Evolutionary conservation across 2,888 invertebrate genomes (phyloP), one percentile per base, ranked within the genome.

Genomic region (Opisthograptis luteolata): DNA sequence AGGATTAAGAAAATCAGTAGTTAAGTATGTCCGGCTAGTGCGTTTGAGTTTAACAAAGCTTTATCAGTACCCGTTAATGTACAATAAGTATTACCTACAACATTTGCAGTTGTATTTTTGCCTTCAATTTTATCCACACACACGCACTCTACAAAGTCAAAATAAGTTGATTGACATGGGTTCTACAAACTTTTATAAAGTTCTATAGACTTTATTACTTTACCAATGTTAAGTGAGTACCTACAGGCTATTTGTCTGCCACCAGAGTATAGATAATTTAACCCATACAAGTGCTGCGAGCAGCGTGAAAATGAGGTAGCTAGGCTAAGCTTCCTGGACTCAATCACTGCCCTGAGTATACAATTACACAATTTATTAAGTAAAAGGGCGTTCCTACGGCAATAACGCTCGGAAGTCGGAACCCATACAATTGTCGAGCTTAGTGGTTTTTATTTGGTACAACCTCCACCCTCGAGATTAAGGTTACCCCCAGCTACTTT

Each of bases 301-400:
- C 30, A 12, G 31, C 17, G 2, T 13, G 39, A n/a, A 13, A 30
- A 35, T 22, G 50, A 40, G 44, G 44, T 35, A 30, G 50, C 34
- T 27, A 39, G 39, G 50, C 25, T 40, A 50, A 50, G 39, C 50
- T 50, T 44, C 44, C 44, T 40, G 50, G 50, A 44, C 50, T 45
- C 44, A 36, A 51, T 40, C 44, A 45, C 40, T 28, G 50, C 17
- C 48, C 12, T 13, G 34, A n/a, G 43, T 44, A 13, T 51, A 24
- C 19, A 28, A 44, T 50, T 44, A 50, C 49, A 20, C 7, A 12
- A 37, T 31, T 17, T 13, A 10, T 24, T 17, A 31, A 17, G 35
- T 20, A 13, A 30, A 12, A 19, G 17, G 13, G 28, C 39, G 28
- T 8, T 20, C 5, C 7, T 5, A 19, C 15, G 17, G 12, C 6